phyloP scores from a whole-genome alignment of 2,797 vertebrate species.

The Pseudochirops corinnae region DNA sequence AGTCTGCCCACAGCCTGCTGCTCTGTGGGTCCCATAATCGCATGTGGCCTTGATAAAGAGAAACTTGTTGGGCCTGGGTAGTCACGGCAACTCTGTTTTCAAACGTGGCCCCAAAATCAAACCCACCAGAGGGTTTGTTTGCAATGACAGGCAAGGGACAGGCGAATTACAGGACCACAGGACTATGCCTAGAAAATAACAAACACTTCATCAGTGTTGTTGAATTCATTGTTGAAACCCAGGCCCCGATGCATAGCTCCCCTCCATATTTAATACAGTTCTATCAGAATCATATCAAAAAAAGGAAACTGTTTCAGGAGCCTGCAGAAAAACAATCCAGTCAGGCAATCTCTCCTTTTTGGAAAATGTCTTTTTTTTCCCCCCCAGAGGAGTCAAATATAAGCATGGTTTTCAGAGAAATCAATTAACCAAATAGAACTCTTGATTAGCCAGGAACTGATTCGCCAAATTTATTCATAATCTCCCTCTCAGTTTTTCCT shows the following conservation, averaged over 20 bases:
- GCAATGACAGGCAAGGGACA: neutral
- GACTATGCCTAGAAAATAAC: neutral
- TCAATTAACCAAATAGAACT: neutral
- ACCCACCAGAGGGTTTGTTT: neutral
- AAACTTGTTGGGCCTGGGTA: neutral
- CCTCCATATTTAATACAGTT: neutral
- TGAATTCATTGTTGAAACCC: neutral
- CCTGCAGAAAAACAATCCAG: neutral
- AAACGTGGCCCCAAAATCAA: neutral
- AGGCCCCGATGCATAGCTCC: neutral
- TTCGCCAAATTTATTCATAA: neutral
- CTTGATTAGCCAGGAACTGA: neutral
- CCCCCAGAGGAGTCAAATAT: neutral
- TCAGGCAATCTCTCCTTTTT: neutral
- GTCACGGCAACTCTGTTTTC: neutral
- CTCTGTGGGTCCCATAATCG: neutral
- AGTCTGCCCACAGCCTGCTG: neutral
- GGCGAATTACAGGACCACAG: neutral
- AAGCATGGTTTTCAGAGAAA: neutral
- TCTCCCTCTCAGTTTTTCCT: neutral
- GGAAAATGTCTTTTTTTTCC: neutral
- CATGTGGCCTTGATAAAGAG: neutral
- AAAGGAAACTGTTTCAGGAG: neutral
- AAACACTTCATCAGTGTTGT: neutral
- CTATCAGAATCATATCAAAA: neutral